Evolutionary conservation across 2,888 invertebrate species (phyloP).

Genomic region (Lasioglossum villosulum): DNA sequence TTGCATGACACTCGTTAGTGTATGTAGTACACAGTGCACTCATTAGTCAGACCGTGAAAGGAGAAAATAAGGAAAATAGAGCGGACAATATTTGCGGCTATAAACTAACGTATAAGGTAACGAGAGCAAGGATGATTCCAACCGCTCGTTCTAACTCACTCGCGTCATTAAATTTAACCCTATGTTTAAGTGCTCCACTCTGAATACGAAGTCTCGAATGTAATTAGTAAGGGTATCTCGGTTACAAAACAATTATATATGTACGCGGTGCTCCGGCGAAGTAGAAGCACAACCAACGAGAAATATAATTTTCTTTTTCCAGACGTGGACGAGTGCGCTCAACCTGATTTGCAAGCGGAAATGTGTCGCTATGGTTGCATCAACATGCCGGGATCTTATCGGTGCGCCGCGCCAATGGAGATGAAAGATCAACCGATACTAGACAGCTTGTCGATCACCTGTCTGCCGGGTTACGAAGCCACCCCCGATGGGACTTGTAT

Average conservation of each 20-base stretch:
- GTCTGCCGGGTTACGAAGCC: slow-evolving; percentile 77
- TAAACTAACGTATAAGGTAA: background rate
- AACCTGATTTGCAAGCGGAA: slow-evolving; percentile 82
- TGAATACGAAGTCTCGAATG: background rate
- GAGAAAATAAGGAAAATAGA: background rate
- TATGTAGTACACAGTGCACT: background rate
- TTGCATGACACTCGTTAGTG: background rate
- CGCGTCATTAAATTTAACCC: background rate
- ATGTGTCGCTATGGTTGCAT: slow-evolving; percentile 84
- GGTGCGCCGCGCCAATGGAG: slow-evolving; percentile 78
- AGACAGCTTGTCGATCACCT: slow-evolving; percentile 72
- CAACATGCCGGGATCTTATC: slow-evolving; percentile 87
- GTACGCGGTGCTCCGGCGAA: background rate
- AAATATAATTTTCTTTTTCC: slow-evolving; percentile 28
- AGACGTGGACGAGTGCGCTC: slow-evolving; percentile 89
- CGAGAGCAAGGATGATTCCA: background rate
- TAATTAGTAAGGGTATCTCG: background rate
- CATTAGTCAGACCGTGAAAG: background rate
- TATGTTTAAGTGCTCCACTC: background rate
- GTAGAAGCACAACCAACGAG: background rate
- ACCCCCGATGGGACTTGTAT: slow-evolving; percentile 76
- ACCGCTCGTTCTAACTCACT: background rate
- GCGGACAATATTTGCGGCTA: background rate
- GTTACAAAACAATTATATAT: background rate
- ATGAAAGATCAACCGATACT: slow-evolving; percentile 75